These are phyloP conservation scores for Catamblyrhynchus diadema DNA, from an alignment of 2,797 vertebrate species.

Conservation along the genomic window DNA sequence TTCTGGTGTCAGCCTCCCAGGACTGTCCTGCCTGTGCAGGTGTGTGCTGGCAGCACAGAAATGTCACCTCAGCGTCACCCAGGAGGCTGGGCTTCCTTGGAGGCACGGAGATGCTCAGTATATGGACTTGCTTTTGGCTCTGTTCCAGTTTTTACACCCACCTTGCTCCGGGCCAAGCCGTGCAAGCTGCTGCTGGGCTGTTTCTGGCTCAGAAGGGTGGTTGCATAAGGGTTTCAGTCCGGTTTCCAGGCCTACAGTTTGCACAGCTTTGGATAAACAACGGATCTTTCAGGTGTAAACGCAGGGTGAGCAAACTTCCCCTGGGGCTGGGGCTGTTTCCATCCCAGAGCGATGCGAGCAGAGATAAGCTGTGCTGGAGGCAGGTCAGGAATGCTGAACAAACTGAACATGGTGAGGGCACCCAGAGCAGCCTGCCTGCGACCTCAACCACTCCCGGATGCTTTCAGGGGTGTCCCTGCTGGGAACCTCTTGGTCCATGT, in stretches of 20 bases:
- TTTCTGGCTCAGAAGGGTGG: background rate
- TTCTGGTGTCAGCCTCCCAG: background rate
- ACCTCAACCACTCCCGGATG: fast-evolving
- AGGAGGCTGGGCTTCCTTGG: background rate
- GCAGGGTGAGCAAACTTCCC: background rate
- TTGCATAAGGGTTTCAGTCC: background rate
- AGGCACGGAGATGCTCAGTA: background rate
- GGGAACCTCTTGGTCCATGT: background rate
- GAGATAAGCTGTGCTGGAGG: background rate
- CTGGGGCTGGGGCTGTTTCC: background rate
- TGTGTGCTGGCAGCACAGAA: background rate
- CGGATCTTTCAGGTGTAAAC: background rate
- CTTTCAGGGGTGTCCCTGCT: fast-evolving
- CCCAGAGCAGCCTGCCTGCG: background rate
- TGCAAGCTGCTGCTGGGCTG: background rate
- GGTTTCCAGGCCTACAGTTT: conserved; percentile 11
- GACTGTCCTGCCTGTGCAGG: background rate
- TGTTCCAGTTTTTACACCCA: background rate
- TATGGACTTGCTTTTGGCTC: background rate
- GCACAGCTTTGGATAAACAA: conserved; percentile 11
- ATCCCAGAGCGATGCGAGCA: fast-evolving
- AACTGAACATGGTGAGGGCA: background rate
- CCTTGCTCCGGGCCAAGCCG: background rate
- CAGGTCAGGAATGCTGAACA: background rate
- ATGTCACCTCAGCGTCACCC: background rate